phyloP scores from a whole-genome alignment of 2,797 vertebrate genomes.

The Oreochromis grahami region DNA sequence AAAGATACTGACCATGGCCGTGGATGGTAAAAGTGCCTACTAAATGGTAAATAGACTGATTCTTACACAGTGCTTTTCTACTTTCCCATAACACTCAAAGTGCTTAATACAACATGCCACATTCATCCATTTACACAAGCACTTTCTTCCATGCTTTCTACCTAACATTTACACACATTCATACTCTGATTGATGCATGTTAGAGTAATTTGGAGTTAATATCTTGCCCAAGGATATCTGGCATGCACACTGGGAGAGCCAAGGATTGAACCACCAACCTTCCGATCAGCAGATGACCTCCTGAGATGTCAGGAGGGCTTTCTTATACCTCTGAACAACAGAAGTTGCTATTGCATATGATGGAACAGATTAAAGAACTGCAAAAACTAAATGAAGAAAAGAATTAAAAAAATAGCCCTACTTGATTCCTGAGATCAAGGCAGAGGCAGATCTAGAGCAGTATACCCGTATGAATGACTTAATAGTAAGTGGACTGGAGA shows the following conservation, averaged over 20 bases:
- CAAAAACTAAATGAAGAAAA: background rate
- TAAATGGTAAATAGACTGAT: background rate
- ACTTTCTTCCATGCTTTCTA: background rate
- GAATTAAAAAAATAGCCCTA: fast-evolving
- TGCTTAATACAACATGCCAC: background rate
- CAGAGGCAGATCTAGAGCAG: background rate
- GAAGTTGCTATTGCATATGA: background rate
- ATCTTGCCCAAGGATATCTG: background rate
- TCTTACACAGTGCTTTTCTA: background rate
- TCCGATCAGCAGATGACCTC: background rate
- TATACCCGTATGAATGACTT: background rate
- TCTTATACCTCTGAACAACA: background rate
- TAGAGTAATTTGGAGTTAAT: background rate
- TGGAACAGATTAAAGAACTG: background rate
- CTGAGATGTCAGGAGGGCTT: background rate
- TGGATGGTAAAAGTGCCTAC: background rate
- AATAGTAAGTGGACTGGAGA: background rate
- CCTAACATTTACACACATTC: background rate
- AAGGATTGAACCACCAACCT: background rate
- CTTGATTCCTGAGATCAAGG: background rate
- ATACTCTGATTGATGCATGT: background rate
- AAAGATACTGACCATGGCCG: background rate
- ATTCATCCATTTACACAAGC: background rate
- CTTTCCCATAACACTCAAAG: background rate
- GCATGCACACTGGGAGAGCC: background rate